A percentile compares a stretch with the other conserved stretches of the same genome.
phyloP scores from a whole-genome alignment of 2,113 vertebrate genomes.

The Rhinopithecus roxellana region DNA sequence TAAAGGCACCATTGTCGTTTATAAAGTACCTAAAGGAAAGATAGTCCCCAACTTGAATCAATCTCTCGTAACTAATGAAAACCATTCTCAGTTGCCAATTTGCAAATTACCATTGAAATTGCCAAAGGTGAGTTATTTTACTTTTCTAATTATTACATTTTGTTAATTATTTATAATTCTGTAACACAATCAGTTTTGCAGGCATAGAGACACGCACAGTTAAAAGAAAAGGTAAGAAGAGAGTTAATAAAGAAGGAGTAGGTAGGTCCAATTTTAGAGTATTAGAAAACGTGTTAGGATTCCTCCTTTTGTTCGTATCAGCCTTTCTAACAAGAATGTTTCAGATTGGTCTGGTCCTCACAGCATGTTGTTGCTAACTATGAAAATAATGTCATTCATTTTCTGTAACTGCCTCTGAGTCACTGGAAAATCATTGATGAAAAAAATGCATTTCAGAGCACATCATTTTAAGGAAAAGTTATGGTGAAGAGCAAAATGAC shows the following conservation, averaged over 20 bases:
- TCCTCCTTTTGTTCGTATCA: background rate
- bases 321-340: background rate
- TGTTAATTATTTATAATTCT: background rate
- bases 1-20: slow-evolving; percentile 88
- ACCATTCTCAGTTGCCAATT: slow-evolving; percentile 81
- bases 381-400: background rate
- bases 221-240: background rate
- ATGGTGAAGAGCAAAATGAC: background rate
- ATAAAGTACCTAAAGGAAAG: slow-evolving; percentile 85
- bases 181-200: background rate
- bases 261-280: background rate
- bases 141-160: background rate
- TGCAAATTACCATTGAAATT: slow-evolving; percentile 89
- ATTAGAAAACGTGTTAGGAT: background rate
- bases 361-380: background rate
- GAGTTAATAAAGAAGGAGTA: background rate
- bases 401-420: background rate
- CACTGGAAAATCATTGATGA: background rate
- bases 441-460: slow-evolving; percentile 2
- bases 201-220: too few species aligned
- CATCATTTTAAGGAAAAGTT: background rate
- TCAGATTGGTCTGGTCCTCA: background rate
- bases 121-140: slow-evolving; percentile 86
- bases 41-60: slow-evolving; percentile 75
- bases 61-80: slow-evolving; percentile 38